Evolutionary conservation across 2,113 vertebrate species (phyloP).

Genomic region (Erythrolamprus reginae): DNA sequence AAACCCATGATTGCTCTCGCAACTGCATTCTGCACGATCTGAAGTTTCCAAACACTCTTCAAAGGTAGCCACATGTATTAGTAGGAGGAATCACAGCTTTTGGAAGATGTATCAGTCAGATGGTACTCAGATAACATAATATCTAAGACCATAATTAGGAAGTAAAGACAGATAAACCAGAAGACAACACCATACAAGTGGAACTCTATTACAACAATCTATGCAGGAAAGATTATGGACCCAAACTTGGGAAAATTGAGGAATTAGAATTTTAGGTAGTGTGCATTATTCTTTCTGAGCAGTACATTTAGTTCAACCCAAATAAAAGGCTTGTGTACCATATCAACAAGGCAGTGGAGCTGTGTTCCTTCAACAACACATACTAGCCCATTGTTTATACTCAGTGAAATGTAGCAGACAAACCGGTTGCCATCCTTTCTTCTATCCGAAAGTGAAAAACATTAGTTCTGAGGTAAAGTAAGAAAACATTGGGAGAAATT

Average conservation of each 20-base stretch:
- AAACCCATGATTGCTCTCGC: too few species aligned
- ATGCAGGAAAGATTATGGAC: background rate
- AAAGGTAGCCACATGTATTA: too few species aligned
- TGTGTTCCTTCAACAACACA: background rate
- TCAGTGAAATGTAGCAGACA: background rate
- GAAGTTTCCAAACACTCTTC: too few species aligned
- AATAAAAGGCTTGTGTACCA: background rate
- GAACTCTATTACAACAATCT: background rate
- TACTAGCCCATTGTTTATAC: background rate
- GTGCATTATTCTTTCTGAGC: background rate
- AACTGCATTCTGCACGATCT: too few species aligned
- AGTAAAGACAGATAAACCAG: background rate
- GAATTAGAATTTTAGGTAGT: background rate
- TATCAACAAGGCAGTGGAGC: background rate
- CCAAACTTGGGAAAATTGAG: background rate
- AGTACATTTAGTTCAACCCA: background rate
- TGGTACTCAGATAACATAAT: background rate
- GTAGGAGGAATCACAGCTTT: background rate
- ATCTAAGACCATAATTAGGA: background rate
- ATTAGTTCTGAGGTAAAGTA: background rate
- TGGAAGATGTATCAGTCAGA: background rate
- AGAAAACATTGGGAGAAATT: background rate
- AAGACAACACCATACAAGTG: background rate
- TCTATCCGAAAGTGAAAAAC: background rate
- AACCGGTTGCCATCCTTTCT: background rate